Conservation (phyloP, 2,888 invertebrate genomes). For the Eupithecia dodoneata region DNA sequence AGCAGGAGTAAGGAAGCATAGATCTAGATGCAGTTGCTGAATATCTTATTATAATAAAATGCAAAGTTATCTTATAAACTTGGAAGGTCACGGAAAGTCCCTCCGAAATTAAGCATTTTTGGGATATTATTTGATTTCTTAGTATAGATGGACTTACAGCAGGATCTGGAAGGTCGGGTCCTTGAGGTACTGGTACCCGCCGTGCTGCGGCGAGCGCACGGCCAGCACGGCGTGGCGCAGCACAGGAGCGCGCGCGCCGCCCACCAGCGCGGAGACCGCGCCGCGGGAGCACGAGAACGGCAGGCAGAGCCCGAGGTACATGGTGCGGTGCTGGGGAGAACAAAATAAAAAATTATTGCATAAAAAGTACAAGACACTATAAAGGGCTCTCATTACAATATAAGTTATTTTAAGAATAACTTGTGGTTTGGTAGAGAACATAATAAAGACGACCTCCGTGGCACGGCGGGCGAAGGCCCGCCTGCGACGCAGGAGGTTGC, state of each 20-base stretch:
- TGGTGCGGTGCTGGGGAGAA: constrained; percentile 85
- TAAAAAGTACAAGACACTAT: no score
- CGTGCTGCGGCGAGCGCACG: constrained; percentile 88
- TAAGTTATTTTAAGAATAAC: no score
- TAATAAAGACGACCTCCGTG: no score
- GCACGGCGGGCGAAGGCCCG: no score
- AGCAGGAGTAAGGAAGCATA: background rate
- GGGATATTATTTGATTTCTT: no score
- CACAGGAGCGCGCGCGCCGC: constrained; percentile 79
- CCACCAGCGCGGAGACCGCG: constrained; percentile 85
- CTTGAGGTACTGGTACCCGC: constrained; percentile 85
- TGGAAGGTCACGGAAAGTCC: no score
- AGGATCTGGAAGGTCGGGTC: constrained; percentile 89
- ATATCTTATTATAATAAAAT: no score
- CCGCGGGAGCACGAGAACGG: constrained; percentile 87
- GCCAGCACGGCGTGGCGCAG: constrained; percentile 85
- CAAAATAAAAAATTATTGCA: background rate
- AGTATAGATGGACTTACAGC: constrained; percentile 79
- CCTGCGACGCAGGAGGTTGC: no score
- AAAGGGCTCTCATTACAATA: no score
- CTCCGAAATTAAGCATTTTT: no score
- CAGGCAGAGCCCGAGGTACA: constrained; percentile 90
- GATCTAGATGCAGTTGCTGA: background rate
- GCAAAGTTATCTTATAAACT: no score
- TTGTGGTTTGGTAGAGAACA: no score